A percentile compares a stretch with the other conserved stretches of the same genome.
These are phyloP conservation scores for Sebastes melanostomus DNA, from an alignment of 2,797 vertebrate genomes.

Conservation along the genomic window DNA sequence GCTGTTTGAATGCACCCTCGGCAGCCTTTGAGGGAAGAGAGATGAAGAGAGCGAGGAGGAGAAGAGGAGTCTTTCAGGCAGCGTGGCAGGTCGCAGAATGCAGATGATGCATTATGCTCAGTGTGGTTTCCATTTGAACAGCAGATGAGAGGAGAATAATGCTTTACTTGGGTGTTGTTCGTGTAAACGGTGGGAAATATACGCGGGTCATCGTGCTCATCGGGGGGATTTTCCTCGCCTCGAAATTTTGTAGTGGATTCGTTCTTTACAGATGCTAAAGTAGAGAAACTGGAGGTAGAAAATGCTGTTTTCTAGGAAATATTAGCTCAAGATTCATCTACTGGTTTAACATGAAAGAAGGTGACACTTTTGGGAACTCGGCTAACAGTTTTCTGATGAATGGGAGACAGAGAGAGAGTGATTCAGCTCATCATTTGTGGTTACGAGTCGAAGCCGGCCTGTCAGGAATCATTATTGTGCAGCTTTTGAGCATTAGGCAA, in stretches of 20 bases:
- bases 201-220: slow-evolving; percentile 28
- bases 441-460: neutral
- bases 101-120: slow-evolving; percentile 75
- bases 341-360: slow-evolving; percentile 5
- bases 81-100: slow-evolving; percentile 67
- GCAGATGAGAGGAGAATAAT: slow-evolving; percentile 59
- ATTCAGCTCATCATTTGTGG: slow-evolving; percentile 9
- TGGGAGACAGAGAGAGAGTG: neutral
- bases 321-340: slow-evolving; percentile 6
- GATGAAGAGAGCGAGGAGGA: slow-evolving; percentile 64
- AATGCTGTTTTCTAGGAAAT: slow-evolving; percentile 10
- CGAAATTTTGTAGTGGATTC: slow-evolving; percentile 4
- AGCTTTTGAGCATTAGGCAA: neutral
- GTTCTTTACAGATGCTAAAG: neutral
- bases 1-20: slow-evolving; percentile 79
- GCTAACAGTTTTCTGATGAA: slow-evolving; percentile 5
- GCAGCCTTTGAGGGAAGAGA: slow-evolving; percentile 77
- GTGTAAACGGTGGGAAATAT: slow-evolving; percentile 54
- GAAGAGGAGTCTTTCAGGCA: slow-evolving; percentile 62
- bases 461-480: slow-evolving; percentile 3
- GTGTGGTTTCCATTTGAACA: slow-evolving; percentile 60
- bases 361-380: neutral
- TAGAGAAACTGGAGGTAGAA: neutral
- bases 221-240: slow-evolving; percentile 4
- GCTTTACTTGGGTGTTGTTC: slow-evolving; percentile 31